phyloP scores from a whole-genome alignment of 2,797 vertebrate genomes.

The Molossus molossus region DNA sequence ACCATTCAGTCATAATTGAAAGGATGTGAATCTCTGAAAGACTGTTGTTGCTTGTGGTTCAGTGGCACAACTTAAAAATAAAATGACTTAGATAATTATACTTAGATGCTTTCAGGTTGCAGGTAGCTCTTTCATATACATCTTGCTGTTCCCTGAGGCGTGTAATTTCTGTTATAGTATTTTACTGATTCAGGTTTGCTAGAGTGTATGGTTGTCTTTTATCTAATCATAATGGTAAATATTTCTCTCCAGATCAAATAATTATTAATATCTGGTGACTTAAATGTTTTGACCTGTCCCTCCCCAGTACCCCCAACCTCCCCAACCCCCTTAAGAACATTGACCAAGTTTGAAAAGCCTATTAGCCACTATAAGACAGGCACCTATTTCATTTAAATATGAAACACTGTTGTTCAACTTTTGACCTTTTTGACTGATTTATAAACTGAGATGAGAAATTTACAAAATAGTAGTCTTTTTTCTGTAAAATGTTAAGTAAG shows the following conservation, averaged over 20 bases:
- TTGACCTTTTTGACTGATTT: neutral
- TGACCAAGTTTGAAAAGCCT: neutral
- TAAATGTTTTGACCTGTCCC: neutral
- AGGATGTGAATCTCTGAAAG: neutral
- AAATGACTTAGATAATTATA: neutral
- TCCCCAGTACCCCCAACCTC: no score
- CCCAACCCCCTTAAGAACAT: neutral
- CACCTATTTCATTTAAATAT: neutral
- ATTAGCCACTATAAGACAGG: neutral
- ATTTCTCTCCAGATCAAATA: conserved; percentile 38
- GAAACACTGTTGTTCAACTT: neutral
- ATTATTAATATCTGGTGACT: conserved; percentile 11
- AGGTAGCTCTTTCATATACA: neutral
- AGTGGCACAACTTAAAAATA: neutral
- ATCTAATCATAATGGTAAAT: neutral
- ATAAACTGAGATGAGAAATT: conserved; percentile 16
- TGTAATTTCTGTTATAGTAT: neutral
- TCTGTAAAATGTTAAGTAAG: neutral
- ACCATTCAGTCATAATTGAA: neutral
- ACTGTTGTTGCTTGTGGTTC: neutral
- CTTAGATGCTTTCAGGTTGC: neutral
- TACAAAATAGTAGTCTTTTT: neutral
- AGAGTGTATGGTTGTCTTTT: neutral
- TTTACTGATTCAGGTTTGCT: neutral
- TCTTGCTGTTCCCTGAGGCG: neutral